These are phyloP conservation scores for Clarias fuscus DNA, from an alignment of 2,797 vertebrate genomes.

Conservation along the genomic window DNA sequence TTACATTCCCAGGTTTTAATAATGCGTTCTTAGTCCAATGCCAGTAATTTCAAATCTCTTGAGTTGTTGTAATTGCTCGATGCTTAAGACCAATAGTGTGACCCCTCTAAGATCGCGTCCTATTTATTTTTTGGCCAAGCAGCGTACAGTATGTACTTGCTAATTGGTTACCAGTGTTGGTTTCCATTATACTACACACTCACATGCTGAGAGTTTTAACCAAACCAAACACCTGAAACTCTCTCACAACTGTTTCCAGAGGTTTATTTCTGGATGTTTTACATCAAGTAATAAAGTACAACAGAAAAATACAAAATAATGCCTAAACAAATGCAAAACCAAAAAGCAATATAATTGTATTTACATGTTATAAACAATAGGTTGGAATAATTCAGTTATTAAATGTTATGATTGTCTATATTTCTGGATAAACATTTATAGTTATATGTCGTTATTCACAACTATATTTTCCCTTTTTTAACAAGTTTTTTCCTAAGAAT, in stretches of 20 bases:
- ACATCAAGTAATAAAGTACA: conserved; percentile 99
- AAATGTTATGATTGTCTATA: conserved; percentile 97
- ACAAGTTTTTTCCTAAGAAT: conserved; percentile 42
- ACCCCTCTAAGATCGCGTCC: too few relatives aligned
- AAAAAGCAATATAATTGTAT: conserved; percentile 84
- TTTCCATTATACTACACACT: too few relatives aligned
- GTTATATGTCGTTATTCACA: conserved; percentile 77
- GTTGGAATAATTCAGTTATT: conserved; percentile 89
- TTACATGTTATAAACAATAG: conserved; percentile 99
- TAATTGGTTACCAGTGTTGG: too few relatives aligned
- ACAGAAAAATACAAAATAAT: conserved; percentile 98
- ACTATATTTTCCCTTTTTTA: conserved; percentile 62
- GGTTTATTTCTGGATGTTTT: conserved; percentile 99
- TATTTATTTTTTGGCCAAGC: too few relatives aligned
- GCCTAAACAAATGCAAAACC: conserved; percentile 79
- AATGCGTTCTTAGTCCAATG: too few relatives aligned
- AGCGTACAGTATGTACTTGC: too few relatives aligned
- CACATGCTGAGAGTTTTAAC: too few relatives aligned
- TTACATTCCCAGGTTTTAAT: too few relatives aligned
- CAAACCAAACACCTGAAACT: neutral
- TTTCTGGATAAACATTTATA: conserved; percentile 82
- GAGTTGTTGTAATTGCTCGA: too few relatives aligned
- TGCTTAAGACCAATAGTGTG: too few relatives aligned
- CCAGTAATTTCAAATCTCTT: too few relatives aligned
- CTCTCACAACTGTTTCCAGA: conserved; percentile 84